Base-by-base conservation (phyloP, 2,888 invertebrate genomes). In the Cheilosia grossa region DNA sequence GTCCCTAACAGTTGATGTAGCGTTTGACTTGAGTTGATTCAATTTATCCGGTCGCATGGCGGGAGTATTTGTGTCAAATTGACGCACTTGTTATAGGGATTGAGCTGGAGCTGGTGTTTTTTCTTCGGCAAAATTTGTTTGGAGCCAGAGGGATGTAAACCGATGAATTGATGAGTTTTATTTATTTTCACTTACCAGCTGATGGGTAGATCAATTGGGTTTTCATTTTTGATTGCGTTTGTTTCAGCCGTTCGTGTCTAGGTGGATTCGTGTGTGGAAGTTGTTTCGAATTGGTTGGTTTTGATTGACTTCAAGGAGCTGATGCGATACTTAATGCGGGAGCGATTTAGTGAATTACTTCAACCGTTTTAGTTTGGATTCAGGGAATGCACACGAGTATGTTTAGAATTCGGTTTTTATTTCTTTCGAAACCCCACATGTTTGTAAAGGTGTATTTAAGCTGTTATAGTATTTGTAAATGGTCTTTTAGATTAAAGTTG, bases 1-100 rank as follows among this genome's bases (percentile, higher is more conserved):
- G 58, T 49, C 47, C 33, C 67, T 75, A 51, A 40, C 58, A 59
- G 66, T 58, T 75, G 58, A 75, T 58, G 59, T 75, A 19, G 30
- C 51, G 51, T 67, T 66, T 51, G 66, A 53, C 21, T 75, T 59
- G 19, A 21, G 51, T 59, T 24, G 53, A 61, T n/a, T 61, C 51
- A 61, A 58, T 67, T 47, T 53, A 19, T 42, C 21, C 42, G 17
- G 37, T 21, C 33, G 33, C 9, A 21, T 51, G 15, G 51, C 7
- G 19, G 49, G 15, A 6, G 24, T 24, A 27, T 24, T 51, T 51
- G 13, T 24, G 51, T 51, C 51, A 24, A 58, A 58, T 69, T 69
- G 47, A 69, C 56, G 56, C 27, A 66, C 19, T 44, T 54, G 54
- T 67, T 54, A 4, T 13, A 1, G 27, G 61, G 61, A 47, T 21